Evolutionary conservation across 2,113 vertebrate species (phyloP), one percentile per base, ranked within the genome.

Genomic region (Nycticebus coucang): DNA sequence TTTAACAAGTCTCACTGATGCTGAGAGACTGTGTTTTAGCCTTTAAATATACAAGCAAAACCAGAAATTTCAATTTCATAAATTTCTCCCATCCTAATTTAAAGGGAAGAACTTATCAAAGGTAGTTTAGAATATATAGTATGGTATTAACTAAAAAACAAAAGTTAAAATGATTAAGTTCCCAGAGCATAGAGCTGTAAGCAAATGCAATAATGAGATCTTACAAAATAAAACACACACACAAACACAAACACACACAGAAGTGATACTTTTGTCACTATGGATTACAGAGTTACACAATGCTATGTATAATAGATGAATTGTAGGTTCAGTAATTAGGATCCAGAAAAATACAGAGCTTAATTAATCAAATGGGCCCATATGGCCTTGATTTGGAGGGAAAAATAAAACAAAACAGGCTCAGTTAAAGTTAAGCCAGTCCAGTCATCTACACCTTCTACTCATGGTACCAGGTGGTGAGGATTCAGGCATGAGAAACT

Each of bases 61-160:
- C 22, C 86, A 91, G 17, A 95, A 95, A 93, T 12, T 13, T 71
- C 35, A 84, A 93, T 89, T 96, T 91, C 84, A 75, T 41, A 91
- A 50, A 91, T 87, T 53, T 95, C 14, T 45, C 50, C 14, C 30
- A 71, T 80, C 30, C 45, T 83, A 28, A 91, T 64, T 96, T 92
- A 89, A 50, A 55, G 57, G 14, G 7, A 92, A 66, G 30, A 96
- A 53, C 53, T 82, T 92, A 33, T 75, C 60, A 82, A 91, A 86
- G 69, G 55, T 37, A 93, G 17, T 35, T 93, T 35, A 78, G 22
- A 21, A 19, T 13, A 94, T 74, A 9, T 75, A 18, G 15, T 55
- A 1, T 83, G 15, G 8, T 80, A 71, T 68, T 94, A 93, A 83
- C 35, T 64, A 72, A 87, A 64, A n/a, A 81, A 94, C 45, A 72